Conservation (phyloP, 2,888 invertebrate species). For the Andrena chrysosceles region DNA sequence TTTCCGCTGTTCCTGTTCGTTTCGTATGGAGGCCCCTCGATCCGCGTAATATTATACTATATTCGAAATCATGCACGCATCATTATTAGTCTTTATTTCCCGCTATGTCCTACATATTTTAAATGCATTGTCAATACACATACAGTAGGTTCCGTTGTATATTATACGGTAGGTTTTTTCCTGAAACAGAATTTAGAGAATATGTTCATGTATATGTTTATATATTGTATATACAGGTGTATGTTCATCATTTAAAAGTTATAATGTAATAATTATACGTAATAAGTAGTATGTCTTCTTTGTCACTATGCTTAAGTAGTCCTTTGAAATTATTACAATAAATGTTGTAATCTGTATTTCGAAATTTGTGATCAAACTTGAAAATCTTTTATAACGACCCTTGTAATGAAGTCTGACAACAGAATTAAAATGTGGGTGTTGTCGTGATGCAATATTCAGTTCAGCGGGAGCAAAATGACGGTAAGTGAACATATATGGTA, state of each 20-base stretch:
- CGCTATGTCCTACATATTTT: slow-evolving; percentile 32
- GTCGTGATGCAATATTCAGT: no score
- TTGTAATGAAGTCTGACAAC: no score
- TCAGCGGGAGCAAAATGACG: no score
- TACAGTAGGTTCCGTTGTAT: slow-evolving; percentile 3
- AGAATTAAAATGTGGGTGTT: no score
- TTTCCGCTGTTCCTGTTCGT: no score
- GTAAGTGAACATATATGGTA: no score
- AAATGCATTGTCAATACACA: slow-evolving; percentile 23
- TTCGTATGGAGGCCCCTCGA: no score
- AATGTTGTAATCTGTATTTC: no score
- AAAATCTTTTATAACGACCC: no score
- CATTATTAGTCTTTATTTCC: slow-evolving; percentile 38
- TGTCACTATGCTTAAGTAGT: not conserved
- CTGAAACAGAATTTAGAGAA: not conserved
- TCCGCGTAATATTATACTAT: slow-evolving; percentile 1
- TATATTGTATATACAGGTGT: no score
- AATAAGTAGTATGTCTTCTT: slow-evolving; percentile 5
- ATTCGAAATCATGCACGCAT: slow-evolving; percentile 28
- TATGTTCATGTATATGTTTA: not conserved
- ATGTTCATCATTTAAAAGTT: no score
- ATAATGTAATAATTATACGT: slow-evolving; percentile 15
- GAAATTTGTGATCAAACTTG: no score
- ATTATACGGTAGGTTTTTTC: not conserved
- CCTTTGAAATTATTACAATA: slow-evolving; percentile 3